phyloP scores from a whole-genome alignment of 2,113 vertebrate genomes.

The Zapus hudsonius region DNA sequence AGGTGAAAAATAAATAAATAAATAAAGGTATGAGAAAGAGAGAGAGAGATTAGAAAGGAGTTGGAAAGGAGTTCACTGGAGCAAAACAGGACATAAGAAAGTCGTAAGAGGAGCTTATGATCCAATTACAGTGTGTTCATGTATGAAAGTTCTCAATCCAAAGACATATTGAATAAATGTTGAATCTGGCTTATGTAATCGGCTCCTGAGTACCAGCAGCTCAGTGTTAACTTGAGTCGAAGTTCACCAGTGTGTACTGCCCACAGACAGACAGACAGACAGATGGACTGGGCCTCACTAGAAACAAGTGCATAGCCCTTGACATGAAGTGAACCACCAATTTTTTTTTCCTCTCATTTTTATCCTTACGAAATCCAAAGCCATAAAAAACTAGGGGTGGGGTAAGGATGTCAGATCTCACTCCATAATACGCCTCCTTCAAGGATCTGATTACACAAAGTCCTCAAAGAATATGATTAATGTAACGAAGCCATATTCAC shows the following conservation, averaged over 20 bases:
- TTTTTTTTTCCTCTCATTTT: slow-evolving; percentile 31
- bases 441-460: slow-evolving; percentile 82
- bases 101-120: too few relatives aligned
- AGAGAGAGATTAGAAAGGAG: too few relatives aligned
- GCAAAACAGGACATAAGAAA: too few relatives aligned
- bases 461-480: slow-evolving; percentile 90
- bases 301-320: not conserved
- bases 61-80: too few relatives aligned
- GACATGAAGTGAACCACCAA: not conserved
- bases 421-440: slow-evolving; percentile 76
- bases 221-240: not conserved
- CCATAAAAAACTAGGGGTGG: slow-evolving; percentile 53
- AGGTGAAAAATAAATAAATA: too few relatives aligned
- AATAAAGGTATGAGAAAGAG: too few relatives aligned
- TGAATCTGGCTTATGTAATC: not conserved
- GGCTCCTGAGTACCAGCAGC: not conserved
- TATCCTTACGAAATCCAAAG: slow-evolving; percentile 47
- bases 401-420: slow-evolving; percentile 39
- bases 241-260: not conserved
- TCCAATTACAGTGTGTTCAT: too few relatives aligned
- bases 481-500: slow-evolving; percentile 86
- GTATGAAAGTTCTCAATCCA: too few relatives aligned
- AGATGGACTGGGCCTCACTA: accelerated
- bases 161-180: not conserved
- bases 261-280: not conserved